Base-by-base conservation (phyloP, 2,888 invertebrate species). In the Lasioglossum marginatum region DNA sequence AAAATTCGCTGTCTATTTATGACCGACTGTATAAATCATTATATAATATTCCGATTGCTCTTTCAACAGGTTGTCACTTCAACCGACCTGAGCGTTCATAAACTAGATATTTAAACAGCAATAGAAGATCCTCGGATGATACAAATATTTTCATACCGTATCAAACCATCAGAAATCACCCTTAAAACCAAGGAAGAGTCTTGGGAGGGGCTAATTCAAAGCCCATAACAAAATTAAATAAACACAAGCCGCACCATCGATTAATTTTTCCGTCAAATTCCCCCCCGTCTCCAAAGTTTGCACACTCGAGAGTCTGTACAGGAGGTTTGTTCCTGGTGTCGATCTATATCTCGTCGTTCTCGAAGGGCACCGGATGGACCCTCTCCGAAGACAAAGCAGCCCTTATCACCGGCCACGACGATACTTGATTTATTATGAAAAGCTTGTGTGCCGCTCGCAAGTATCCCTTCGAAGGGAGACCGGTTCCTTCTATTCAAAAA, bases 341-440 rank as follows among this genome's bases (percentile, higher is more conserved):
- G 70, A 70, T 70, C 70, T 40, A 40, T 70, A 70, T 70, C 68
- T 19, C n/a, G n/a, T 14, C 40, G 14, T 40, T 70, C 78, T 48
- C 70, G 73, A 66, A 80, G 66, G 80, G 52, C 37, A 23, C 23
- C n/a, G n/a, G 68, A 37, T 68, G 37, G 14, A 37, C 37, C n/a
- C 68, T 27, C 45, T 40, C 10, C 31, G 31, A 71, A 71, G 34
- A 66, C 34, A 45, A 71, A 77, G 34, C 34, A 34, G 63, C 34
- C n/a, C 27, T 81, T 81, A 60, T 77, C 77, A 19, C 23, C 34
- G 16, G 45, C 70, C 81, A 77, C 78, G 77, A 77, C 79, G 85
- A 91, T 88, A 77, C 73, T 82, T 85, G 85, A 87, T 83, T 81
- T 84, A 85, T 79, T 84, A 66, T 52, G 75, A 76, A 79, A 76